These are phyloP conservation scores for Andrena bicolor DNA, from an alignment of 2,888 invertebrate genomes.

Conservation along the genomic window DNA sequence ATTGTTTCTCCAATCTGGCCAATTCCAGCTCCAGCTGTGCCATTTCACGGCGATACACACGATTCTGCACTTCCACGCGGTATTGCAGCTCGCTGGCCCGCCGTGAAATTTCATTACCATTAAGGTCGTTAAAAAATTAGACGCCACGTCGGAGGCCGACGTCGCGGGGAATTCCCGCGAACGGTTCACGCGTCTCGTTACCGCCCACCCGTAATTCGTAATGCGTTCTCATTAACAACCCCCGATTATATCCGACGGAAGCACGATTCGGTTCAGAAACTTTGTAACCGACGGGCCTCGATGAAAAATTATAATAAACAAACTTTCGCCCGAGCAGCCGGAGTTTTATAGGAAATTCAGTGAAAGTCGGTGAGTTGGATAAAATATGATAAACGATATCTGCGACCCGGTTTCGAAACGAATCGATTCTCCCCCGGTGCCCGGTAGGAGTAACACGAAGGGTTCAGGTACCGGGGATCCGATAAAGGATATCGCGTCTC, in stretches of 20 bases:
- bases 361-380: constrained; percentile 22
- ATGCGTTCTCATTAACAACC: background rate
- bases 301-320: constrained; percentile 22
- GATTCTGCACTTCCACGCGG: constrained; percentile 96
- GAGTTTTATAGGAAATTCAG: constrained; percentile 20
- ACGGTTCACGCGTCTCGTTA: constrained; percentile 14
- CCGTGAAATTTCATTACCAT: constrained; percentile 36
- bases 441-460: constrained; percentile 11
- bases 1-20: constrained; percentile 89
- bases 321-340: background rate
- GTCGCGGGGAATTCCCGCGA: background rate
- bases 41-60: constrained; percentile 94
- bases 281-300: background rate
- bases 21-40: constrained; percentile 92
- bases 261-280: background rate
- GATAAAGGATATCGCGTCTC: constrained; percentile 30
- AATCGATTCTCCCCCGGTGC: constrained; percentile 15
- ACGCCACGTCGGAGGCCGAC: background rate
- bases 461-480: constrained; percentile 11
- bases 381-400: constrained; percentile 48
- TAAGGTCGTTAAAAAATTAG: constrained; percentile 9
- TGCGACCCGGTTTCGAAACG: constrained; percentile 33
- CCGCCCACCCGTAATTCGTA: background rate
- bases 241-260: background rate
- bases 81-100: constrained; percentile 89